Conservation (phyloP, 2,888 invertebrate genomes). For the Antheraea assamensis region DNA sequence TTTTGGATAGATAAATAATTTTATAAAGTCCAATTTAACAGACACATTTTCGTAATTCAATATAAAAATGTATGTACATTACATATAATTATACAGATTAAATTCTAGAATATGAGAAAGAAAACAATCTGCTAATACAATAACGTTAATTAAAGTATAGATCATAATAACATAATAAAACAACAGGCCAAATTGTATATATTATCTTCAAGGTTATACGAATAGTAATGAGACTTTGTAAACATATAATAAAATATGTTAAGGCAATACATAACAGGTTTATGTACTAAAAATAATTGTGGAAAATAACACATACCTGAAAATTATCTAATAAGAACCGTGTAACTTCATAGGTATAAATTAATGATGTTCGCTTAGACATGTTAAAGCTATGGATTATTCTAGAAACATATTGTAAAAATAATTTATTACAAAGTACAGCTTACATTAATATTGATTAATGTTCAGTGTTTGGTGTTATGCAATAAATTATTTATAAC, state of each 20-base stretch:
- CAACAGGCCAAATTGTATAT: background rate
- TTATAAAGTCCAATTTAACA: background rate
- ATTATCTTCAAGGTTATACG: background rate
- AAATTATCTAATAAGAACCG: background rate
- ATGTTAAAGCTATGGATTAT: background rate
- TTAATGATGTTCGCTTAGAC: background rate
- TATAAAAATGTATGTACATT: background rate
- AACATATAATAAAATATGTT: background rate
- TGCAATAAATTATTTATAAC: background rate
- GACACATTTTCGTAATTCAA: background rate
- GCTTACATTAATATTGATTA: background rate
- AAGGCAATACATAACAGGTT: background rate
- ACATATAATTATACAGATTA: background rate
- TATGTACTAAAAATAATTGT: background rate
- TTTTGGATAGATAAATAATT: background rate
- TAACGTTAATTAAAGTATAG: background rate
- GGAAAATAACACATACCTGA: background rate
- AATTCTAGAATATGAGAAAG: background rate
- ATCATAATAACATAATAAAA: slow-evolving; percentile 19
- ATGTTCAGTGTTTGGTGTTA: background rate
- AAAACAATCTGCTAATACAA: background rate
- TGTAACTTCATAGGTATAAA: background rate
- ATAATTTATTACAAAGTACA: no score
- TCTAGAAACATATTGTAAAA: background rate
- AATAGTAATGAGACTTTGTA: background rate